Evolutionary conservation across 1,140 invertebrate genomes (phyloP), one percentile per base, ranked within the genome.

Genomic region (Zaprionus ghesquierei): DNA sequence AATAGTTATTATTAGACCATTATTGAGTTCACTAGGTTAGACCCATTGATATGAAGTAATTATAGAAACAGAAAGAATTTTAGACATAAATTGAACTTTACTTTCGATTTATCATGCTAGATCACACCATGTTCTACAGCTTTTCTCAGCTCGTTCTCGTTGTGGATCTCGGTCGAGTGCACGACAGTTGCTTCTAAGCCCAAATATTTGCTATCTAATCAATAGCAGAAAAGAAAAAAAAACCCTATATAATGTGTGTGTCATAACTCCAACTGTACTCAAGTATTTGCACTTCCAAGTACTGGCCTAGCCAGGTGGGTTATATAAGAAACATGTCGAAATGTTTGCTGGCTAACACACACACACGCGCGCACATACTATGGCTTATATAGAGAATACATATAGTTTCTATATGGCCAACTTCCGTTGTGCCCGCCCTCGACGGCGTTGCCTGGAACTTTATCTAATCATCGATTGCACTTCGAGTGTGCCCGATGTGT

Each of bases 121-220:
- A 62, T 38, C 31, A 50, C 46, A 27, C 22, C 4, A 54, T 49
- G 38, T 22, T 62, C 38, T 12, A 33, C 59, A 18, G 27, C 20
- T 25, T 49, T 50, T 46, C n/a, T 15, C 20, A 9, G 29, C 27
- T 33, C 31, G n/a, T n/a, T 33, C 27, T 12, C 41, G 13, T n/a
- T n/a, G n/a, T n/a, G n/a, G n/a, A 13, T 49, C n/a, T 31, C n/a
- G 31, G 0, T 29, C 27, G 13, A 46, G 62, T 56, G 35, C 62
- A n/a, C n/a, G n/a, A 4, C 41, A 65, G 41, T 6, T 56, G 18
- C 53, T 56, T 25, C 41, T 65, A 53, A 66, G 49, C 54, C 4
- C 9, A 59, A 71, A 59, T 59, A 53, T 72, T 54, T 59, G 23
- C 69, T 55, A 72, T 72, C 69, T 72, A 72, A 72, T 72, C 69